A percentile compares a stretch with the other conserved stretches of the same genome.
phyloP scores from a whole-genome alignment of 2,888 invertebrate genomes.

The Conus canariensis region DNA sequence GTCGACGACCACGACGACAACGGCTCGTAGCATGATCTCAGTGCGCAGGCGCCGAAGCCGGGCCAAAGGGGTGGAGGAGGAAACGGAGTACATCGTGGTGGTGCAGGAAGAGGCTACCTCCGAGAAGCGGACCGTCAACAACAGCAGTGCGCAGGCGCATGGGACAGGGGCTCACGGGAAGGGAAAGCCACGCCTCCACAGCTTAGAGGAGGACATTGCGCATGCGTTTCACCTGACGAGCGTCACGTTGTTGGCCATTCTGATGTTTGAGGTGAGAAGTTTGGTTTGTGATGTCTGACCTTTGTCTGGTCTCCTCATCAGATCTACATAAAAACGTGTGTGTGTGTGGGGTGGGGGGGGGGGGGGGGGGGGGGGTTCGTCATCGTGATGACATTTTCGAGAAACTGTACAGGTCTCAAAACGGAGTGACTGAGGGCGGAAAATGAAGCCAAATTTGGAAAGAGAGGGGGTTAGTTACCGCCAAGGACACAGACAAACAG shows the following conservation, averaged over 20 bases:
- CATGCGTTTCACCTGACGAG: slow-evolving; percentile 71
- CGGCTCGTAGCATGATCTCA: slow-evolving; percentile 13
- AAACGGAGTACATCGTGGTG: slow-evolving; percentile 34
- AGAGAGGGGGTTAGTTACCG: no score
- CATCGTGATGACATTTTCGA: no score
- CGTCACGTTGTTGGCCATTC: slow-evolving; percentile 65
- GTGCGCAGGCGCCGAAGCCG: slow-evolving; percentile 19
- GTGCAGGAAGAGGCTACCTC: not conserved
- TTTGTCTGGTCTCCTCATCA: no score
- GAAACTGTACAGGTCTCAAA: no score
- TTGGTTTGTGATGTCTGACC: no score
- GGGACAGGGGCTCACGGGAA: slow-evolving; percentile 9
- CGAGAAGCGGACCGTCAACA: not conserved
- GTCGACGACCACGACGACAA: not conserved
- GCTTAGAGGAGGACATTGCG: slow-evolving; percentile 66
- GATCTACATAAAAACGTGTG: not conserved
- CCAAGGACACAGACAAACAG: no score
- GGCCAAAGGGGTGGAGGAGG: slow-evolving; percentile 12
- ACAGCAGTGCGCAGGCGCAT: not conserved
- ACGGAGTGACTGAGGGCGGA: no score
- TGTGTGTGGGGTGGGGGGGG: not conserved
- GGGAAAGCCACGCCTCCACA: slow-evolving; percentile 45
- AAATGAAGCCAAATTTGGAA: no score
- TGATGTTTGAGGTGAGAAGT: slow-evolving; percentile 65
- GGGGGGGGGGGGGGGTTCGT: no score